Base-by-base conservation (phyloP, 1,140 invertebrate genomes). In the Pseudoatta argentina region DNA sequence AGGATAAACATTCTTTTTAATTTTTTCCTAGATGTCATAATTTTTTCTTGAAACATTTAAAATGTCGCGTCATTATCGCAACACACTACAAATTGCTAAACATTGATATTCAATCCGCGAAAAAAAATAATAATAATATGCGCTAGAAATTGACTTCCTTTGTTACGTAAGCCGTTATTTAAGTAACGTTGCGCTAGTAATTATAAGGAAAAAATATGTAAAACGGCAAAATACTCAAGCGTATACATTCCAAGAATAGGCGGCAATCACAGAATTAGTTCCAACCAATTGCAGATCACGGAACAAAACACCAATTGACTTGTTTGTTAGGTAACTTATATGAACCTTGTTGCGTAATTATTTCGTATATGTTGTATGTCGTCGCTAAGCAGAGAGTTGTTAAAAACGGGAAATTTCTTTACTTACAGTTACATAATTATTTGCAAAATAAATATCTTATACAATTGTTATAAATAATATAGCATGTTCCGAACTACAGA, bases 291-390 rank as follows among this genome's bases (percentile, higher is more conserved):
- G 55, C 44, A 59, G 57, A 76, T 55, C 78, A 30, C 53, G 53
- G 8, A 39, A 53, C 72, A 69, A 83, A 61, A 66, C 21, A 59
- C 21, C 55, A 76, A 64, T 66, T 77, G 48, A 57, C 64, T 59
- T 61, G 30, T 59, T n/a, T 34, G 27, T 86, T 79, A 71, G 21
- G 57, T 51, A 69, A 34, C 24, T 67, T 34, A 63, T 73, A 14
- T 73, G 34, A 59, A 39, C 18, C 27, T 63, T 66, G 71, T 92
- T 87, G 90, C 91, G 87, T 92, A 90, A 90, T 91, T 82, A 87
- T 78, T 89, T 89, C 85, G 75, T 86, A 87, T 79, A 85, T 86
- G 83, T 85, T 86, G 87, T 79, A 78, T 86, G 83, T 83, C 79
- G 44, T 78, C 85, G 79, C 67, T 69, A 83, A 87, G 85, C 90